A percentile compares a stretch with the other conserved stretches of the same genome.
Conservation (phyloP, 2,888 invertebrate genomes). For the Punctoribates punctum region DNA sequence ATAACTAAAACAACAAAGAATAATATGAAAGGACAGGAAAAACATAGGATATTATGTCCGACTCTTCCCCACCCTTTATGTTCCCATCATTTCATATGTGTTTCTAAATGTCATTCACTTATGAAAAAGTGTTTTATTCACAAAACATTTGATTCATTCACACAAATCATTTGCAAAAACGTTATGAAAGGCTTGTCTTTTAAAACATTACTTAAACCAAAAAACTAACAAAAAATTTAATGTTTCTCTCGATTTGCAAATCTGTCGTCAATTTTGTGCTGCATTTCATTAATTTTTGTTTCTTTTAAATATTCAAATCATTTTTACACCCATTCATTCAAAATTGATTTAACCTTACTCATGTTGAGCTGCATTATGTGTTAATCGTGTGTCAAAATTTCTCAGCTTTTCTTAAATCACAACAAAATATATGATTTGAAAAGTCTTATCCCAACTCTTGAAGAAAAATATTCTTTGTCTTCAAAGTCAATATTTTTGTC, state of each 20-base stretch:
- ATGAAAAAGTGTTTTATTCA: slow-evolving; percentile 5
- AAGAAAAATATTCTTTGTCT: not conserved
- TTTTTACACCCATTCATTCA: slow-evolving; percentile 3
- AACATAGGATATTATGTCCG: not conserved
- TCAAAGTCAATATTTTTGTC: not conserved
- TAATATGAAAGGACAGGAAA: not conserved
- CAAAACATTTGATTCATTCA: slow-evolving; percentile 8
- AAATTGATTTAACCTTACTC: not conserved
- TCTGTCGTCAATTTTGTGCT: slow-evolving; percentile 16
- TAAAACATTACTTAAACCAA: not conserved
- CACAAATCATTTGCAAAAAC: not conserved
- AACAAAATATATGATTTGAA: too few relatives aligned
- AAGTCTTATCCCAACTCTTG: too few relatives aligned
- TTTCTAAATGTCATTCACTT: slow-evolving; percentile 17
- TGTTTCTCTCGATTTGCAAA: slow-evolving; percentile 10
- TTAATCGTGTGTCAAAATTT: not conserved
- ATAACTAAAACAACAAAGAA: not conserved
- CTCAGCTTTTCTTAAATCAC: not conserved
- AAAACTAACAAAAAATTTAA: not conserved
- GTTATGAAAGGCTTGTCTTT: not conserved
- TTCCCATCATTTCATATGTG: slow-evolving; percentile 34
- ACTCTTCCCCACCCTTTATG: slow-evolving; percentile 28
- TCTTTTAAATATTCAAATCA: not conserved
- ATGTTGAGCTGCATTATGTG: slow-evolving; percentile 36
- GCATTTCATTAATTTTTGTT: slow-evolving; percentile 2